Conservation (phyloP, 1,140 invertebrate species). For the silkworm (Bombyx mori) region DNA sequence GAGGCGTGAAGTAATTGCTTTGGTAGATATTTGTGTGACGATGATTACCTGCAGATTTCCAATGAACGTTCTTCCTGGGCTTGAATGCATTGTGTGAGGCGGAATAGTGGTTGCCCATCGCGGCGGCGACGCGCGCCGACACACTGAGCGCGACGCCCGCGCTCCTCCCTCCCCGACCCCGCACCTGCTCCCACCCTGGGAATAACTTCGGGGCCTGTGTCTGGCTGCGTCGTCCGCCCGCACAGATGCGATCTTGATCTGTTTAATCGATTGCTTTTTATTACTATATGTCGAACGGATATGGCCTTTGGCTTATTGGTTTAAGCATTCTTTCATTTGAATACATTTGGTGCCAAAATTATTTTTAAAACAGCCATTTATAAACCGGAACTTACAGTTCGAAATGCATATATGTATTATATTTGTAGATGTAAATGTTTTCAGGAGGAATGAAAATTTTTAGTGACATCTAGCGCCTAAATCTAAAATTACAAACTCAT, state of each 20-base stretch:
- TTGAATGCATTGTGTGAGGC: conserved; percentile 56
- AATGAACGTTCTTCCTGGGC: conserved; percentile 78
- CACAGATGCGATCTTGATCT: conserved; percentile 48
- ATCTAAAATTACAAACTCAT: too few species aligned
- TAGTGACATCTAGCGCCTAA: too few species aligned
- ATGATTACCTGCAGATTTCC: conserved; percentile 78
- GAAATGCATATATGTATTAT: too few species aligned
- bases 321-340: too few species aligned
- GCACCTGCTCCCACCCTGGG: conserved; percentile 36
- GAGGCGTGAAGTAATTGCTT: neutral
- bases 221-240: conserved; percentile 20
- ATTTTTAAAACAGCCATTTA: too few species aligned
- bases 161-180: conserved; percentile 23
- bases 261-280: conserved; percentile 42
- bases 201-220: conserved; percentile 41
- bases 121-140: conserved; percentile 60
- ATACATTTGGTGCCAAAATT: too few species aligned
- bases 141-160: conserved; percentile 42
- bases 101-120: conserved; percentile 69
- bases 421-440: too few species aligned
- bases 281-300: conserved; percentile 25
- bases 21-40: conserved; percentile 8
- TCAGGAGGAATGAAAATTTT: too few species aligned
- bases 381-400: too few species aligned
- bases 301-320: conserved; percentile 28